Base-by-base conservation (phyloP, 1,140 invertebrate species). In the Neuroterus valhalla region DNA sequence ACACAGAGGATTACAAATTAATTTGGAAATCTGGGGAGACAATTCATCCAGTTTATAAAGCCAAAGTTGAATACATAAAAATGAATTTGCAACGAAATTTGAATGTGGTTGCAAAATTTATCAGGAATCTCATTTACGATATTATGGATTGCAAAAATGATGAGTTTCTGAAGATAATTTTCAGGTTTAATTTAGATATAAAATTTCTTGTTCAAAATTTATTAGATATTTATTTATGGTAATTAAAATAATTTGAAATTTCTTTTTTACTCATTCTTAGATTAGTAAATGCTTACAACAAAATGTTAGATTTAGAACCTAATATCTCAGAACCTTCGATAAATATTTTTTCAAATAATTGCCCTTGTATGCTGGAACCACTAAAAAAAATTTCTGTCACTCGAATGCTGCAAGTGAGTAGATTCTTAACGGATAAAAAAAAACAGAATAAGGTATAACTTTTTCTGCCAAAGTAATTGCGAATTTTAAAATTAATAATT, bases 371-470 rank as follows among this genome's bases (percentile, higher is more conserved):
- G 70, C 76, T 92, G 15, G 89, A 92, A 80, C 89, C 91, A 0
- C 77, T 91, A 17, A 91, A 90, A 72, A 90, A 90, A 68, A 90
- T 93, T 10, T 92, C 92, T 26, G 87, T 93, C 45, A 88, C 89
- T 0, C 87, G 88, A 72, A 87, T 93, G 55, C 71, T 88, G n/a
- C 85, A 88, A 79, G 85, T 81, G 43, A 66, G 55, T 26, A 31
- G 12, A 10, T 11, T 10, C n/a, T 70, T 70, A 0, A 11, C 26
- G 19, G 21, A 50, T 50, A 31, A 46, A 44, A 70, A 45, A 66
- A 75, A 42, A 45, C 26, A n/a, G 26, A 17, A 23, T 46, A 14
- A 19, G 15, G 3, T 38, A 38, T 38, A 8, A 38, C 6, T 8
- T 38, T 38, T 1, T 38, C 72, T 45, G n/a, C n/a, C 3, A 31